Evolutionary conservation across 2,888 invertebrate genomes (phyloP).

Genomic region (Caenorhabditis sp.): DNA sequence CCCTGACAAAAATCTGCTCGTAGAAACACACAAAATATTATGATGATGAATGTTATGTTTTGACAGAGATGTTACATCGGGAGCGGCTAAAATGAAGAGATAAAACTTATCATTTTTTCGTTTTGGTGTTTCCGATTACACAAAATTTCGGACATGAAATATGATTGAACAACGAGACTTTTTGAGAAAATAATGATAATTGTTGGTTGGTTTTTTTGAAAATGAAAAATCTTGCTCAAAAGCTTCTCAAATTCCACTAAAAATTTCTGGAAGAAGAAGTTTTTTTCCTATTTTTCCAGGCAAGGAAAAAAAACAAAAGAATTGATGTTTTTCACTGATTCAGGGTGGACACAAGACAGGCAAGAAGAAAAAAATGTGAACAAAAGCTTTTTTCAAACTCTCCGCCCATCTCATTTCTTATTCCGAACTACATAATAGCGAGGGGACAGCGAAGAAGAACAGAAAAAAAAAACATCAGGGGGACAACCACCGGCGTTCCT

Average conservation of each 20-base stretch:
- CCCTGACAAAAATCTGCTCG: neutral
- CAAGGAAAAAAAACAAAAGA: neutral
- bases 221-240: neutral
- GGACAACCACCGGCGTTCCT: neutral
- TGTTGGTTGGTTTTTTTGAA: too few relatives aligned
- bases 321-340: neutral
- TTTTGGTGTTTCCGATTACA: neutral
- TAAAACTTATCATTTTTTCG: neutral
- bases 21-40: neutral
- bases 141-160: too few relatives aligned
- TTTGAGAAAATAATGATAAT: too few relatives aligned
- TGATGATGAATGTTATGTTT: neutral
- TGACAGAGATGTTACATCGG: neutral
- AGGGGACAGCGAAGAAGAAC: neutral
- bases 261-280: neutral
- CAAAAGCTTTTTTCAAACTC: neutral
- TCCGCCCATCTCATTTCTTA: neutral
- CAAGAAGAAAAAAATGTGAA: neutral
- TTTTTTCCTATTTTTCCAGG: neutral
- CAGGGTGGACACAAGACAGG: neutral
- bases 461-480: too few relatives aligned
- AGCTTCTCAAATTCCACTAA: neutral
- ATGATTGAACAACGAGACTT: too few relatives aligned
- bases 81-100: neutral
- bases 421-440: neutral